Evolutionary conservation across 2,797 vertebrate genomes (phyloP).

Genomic region (Choloepus didactylus): DNA sequence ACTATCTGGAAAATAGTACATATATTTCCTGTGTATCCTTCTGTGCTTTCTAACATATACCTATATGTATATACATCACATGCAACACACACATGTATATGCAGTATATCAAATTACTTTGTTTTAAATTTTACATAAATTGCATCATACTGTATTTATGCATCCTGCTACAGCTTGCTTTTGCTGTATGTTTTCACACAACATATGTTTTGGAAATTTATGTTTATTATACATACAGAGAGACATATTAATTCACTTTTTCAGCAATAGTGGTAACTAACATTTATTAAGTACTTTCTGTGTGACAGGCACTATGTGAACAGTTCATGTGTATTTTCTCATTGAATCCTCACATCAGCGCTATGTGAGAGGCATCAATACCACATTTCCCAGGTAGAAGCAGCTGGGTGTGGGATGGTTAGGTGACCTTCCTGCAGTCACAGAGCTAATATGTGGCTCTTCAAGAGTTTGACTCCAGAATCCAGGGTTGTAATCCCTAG

Average conservation of each 20-base stretch:
- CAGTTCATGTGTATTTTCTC: background rate
- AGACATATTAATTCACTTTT: background rate
- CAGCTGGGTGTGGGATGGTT: background rate
- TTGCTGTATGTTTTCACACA: background rate
- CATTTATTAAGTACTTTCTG: background rate
- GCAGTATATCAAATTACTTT: background rate
- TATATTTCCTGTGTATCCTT: background rate
- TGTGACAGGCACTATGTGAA: background rate
- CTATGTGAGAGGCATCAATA: background rate
- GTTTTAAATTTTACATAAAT: slow-evolving; percentile 35
- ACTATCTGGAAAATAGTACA: background rate
- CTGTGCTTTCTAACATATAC: slow-evolving; percentile 24
- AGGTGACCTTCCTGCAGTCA: background rate
- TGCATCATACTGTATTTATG: background rate
- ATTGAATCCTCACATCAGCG: background rate
- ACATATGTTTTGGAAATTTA: slow-evolving; percentile 3
- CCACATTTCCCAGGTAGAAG: background rate
- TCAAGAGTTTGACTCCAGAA: background rate
- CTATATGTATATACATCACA: background rate
- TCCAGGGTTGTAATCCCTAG: background rate
- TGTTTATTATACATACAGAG: background rate
- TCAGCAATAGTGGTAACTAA: background rate
- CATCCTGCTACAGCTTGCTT: background rate
- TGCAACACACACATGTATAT: background rate
- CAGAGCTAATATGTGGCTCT: background rate